phyloP scores from a whole-genome alignment of 2,888 invertebrate species.

The Pheosia tremula region DNA sequence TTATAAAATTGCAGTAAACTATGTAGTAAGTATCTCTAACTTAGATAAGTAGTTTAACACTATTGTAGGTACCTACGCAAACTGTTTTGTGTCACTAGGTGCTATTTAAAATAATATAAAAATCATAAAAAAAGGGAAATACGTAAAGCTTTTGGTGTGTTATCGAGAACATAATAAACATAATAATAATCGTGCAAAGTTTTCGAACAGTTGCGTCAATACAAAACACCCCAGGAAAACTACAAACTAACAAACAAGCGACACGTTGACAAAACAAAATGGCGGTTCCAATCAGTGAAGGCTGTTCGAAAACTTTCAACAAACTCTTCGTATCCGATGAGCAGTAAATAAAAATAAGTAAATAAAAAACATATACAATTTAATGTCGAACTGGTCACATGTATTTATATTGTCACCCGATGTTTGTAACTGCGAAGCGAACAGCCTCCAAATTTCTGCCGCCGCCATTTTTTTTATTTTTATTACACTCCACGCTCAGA shows the following conservation, averaged over 20 bases:
- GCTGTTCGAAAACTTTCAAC: conserved; percentile 88
- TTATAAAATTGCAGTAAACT: too few relatives aligned
- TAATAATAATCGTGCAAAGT: conserved; percentile 78
- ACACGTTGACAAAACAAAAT: conserved; percentile 58
- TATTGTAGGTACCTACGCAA: background rate
- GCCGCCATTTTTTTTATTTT: conserved; percentile 72
- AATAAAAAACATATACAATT: conserved; percentile 64
- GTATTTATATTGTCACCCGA: conserved; percentile 65
- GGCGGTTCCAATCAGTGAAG: conserved; percentile 83
- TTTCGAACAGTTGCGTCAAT: conserved; percentile 84
- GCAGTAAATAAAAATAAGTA: conserved; percentile 64
- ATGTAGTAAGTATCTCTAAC: background rate
- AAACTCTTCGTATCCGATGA: conserved; percentile 66
- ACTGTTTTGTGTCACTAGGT: conserved; percentile 2
- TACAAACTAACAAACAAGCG: conserved; percentile 55
- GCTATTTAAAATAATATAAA: conserved; percentile 6
- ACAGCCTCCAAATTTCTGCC: conserved; percentile 85
- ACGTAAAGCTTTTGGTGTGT: conserved; percentile 25
- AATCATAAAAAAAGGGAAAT: conserved; percentile 15
- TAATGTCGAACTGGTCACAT: conserved; percentile 66
- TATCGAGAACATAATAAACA: conserved; percentile 36
- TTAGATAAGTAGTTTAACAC: background rate
- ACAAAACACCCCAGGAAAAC: conserved; percentile 65
- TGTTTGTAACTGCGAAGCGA: conserved; percentile 79
- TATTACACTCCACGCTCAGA: conserved; percentile 38